Evolutionary conservation across 2,888 invertebrate species (phyloP).

Genomic region (Stenurella melanura): DNA sequence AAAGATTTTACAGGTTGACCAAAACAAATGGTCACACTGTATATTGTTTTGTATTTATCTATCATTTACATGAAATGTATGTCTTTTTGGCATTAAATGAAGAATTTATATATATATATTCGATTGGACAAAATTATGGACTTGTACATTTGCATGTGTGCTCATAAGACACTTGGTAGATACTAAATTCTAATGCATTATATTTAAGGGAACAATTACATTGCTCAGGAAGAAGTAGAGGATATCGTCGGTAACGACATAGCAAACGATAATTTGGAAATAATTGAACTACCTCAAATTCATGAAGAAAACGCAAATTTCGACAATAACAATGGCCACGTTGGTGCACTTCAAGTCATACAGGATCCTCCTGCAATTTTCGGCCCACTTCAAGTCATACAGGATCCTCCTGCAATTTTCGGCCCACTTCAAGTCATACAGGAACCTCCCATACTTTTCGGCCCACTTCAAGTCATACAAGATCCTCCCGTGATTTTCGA

Average conservation of each 20-base stretch:
- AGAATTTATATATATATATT: too few relatives aligned
- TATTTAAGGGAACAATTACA: conserved; percentile 52
- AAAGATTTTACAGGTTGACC: too few relatives aligned
- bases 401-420: conserved; percentile 20
- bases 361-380: conserved; percentile 19
- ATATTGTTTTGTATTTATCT: too few relatives aligned
- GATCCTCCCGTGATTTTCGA: conserved; percentile 21
- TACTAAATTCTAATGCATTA: conserved; percentile 17
- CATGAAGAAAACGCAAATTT: conserved; percentile 30
- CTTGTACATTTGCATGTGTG: not conserved
- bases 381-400: too few relatives aligned
- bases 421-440: too few relatives aligned
- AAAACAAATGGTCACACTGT: too few relatives aligned
- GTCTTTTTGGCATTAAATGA: too few relatives aligned
- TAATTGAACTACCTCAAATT: conserved; percentile 30
- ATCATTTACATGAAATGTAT: too few relatives aligned
- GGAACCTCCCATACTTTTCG: conserved; percentile 16
- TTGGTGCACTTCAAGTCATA: not conserved
- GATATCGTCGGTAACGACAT: conserved; percentile 32
- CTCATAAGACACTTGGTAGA: not conserved
- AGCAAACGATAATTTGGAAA: conserved; percentile 37
- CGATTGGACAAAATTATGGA: not conserved
- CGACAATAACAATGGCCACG: conserved; percentile 30
- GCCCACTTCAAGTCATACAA: not conserved
- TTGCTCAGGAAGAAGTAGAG: conserved; percentile 40